These are phyloP conservation scores for Rhincodon typus DNA, from an alignment of 2,797 vertebrate genomes.

Conservation along the genomic window DNA sequence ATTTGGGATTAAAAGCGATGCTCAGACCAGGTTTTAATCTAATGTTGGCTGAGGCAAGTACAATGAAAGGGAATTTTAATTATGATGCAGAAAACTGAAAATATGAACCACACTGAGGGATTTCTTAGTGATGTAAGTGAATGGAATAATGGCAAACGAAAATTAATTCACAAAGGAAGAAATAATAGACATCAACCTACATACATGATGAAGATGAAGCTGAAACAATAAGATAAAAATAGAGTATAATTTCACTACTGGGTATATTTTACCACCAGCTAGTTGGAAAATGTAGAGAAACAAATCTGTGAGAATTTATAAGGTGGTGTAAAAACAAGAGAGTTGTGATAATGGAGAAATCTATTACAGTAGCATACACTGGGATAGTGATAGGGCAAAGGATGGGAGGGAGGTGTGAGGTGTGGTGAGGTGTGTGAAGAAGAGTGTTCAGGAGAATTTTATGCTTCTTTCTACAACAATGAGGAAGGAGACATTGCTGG, in stretches of 20 bases:
- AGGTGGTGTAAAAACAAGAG: not conserved
- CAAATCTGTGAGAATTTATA: not conserved
- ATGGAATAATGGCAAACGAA: not conserved
- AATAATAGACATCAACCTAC: not conserved
- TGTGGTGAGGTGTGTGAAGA: no score
- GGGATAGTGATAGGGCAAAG: not conserved
- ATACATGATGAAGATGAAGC: not conserved
- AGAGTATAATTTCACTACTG: not conserved
- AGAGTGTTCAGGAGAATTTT: not conserved
- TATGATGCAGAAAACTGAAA: not conserved
- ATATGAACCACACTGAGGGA: not conserved
- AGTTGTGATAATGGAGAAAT: not conserved
- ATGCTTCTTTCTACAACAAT: no score
- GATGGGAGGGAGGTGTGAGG: no score
- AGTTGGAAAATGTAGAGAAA: not conserved
- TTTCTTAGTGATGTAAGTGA: not conserved
- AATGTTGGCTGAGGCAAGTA: constrained; percentile 15
- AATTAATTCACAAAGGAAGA: not conserved
- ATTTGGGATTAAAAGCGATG: not conserved
- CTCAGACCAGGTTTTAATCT: constrained; percentile 20
- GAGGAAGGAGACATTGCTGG: not conserved
- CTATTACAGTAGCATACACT: not conserved
- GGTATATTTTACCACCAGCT: not conserved
- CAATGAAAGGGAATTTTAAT: not conserved
- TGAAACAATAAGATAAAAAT: not conserved